Evolutionary conservation across 2,113 vertebrate genomes (phyloP).

Genomic region (Dasyornis broadbenti): DNA sequence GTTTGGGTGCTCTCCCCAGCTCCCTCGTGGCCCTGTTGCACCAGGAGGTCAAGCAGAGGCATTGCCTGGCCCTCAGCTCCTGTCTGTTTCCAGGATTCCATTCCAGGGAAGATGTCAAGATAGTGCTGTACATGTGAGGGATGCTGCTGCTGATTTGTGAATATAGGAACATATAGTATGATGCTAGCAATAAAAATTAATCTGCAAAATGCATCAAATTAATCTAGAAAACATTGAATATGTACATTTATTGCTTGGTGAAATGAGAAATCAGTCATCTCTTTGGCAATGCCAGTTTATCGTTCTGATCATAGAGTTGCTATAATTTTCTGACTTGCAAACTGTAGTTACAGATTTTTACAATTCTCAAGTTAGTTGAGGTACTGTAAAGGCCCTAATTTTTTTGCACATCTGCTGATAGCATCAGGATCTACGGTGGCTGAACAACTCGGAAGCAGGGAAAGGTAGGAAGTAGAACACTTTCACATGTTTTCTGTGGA

Average conservation of each 20-base stretch:
- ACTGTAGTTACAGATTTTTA: neutral
- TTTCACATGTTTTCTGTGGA: neutral
- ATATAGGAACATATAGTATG: neutral
- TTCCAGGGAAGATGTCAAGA: neutral
- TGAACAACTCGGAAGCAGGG: neutral
- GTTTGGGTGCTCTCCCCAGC: neutral
- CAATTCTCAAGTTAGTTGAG: neutral
- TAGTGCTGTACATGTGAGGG: accelerated
- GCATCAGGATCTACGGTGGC: neutral
- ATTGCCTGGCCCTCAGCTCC: neutral
- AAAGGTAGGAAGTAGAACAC: neutral
- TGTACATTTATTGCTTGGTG: neutral
- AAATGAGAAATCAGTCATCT: neutral
- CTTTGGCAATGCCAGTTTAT: neutral
- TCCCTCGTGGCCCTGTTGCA: neutral
- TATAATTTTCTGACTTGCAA: neutral
- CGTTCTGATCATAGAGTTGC: neutral
- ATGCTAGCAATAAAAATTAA: neutral
- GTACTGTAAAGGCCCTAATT: neutral
- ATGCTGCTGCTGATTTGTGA: neutral
- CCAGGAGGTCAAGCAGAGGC: neutral
- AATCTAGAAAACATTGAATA: neutral
- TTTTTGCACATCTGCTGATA: neutral
- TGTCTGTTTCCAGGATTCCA: accelerated
- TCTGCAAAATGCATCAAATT: neutral